These are phyloP conservation scores for Gonocerus acuteangulatus DNA, from an alignment of 2,888 invertebrate genomes.

Conservation along the genomic window DNA sequence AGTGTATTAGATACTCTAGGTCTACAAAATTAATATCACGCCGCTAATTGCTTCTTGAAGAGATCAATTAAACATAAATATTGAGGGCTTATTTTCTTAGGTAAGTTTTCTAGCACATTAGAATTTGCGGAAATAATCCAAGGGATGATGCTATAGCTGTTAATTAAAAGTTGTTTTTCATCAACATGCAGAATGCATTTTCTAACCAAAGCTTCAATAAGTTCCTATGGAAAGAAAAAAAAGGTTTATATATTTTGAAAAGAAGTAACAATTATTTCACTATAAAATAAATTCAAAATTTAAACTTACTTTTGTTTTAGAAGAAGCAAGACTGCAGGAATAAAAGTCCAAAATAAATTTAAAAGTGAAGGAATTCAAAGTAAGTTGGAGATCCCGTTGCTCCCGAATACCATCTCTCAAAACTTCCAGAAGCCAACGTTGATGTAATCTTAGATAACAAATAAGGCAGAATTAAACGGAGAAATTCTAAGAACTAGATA, in stretches of 20 bases:
- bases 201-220: constrained; percentile 50
- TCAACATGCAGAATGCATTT: constrained; percentile 22
- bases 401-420: constrained; percentile 69
- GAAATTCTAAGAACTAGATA: neutral
- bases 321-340: constrained; percentile 55
- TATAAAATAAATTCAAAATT: neutral
- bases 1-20: too few relatives aligned
- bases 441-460: constrained; percentile 28
- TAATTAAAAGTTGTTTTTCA: constrained; percentile 46
- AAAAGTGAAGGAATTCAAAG: constrained; percentile 64
- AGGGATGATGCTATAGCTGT: constrained; percentile 60
- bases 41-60: too few relatives aligned
- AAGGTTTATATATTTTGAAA: neutral
- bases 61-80: constrained; percentile 5
- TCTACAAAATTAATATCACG: too few relatives aligned
- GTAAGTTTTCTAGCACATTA: constrained; percentile 2
- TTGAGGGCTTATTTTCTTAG: constrained; percentile 1
- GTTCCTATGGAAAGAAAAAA: constrained; percentile 42
- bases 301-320: constrained; percentile 49
- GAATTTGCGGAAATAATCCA: constrained; percentile 50
- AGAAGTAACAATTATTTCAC: neutral
- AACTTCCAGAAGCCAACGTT: constrained; percentile 66
- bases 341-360: constrained; percentile 68
- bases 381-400: constrained; percentile 63
- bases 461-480: neutral